phyloP scores from a whole-genome alignment of 2,888 invertebrate species.

The Meandrusa payeni region DNA sequence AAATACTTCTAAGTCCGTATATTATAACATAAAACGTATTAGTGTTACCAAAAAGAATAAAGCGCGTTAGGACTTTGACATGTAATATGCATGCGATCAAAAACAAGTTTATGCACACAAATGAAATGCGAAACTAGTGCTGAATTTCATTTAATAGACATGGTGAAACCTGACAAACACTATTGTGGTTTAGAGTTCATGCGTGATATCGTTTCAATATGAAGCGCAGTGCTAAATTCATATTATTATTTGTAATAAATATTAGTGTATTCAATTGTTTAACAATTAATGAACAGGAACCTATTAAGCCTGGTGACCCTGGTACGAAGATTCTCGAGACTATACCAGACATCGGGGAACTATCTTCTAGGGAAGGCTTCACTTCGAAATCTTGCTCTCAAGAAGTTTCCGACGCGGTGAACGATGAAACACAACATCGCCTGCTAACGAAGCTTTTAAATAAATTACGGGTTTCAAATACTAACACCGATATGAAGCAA shows the following conservation, averaged over 20 bases:
- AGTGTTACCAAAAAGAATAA: too few species aligned
- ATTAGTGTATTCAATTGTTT: slow-evolving; percentile 1
- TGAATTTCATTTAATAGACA: slow-evolving; percentile 10
- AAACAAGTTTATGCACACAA: slow-evolving; percentile 17
- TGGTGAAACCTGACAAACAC: background rate
- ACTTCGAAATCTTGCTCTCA: slow-evolving; percentile 4
- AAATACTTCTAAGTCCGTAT: too few species aligned
- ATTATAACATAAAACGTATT: too few species aligned
- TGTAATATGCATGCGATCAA: too few species aligned
- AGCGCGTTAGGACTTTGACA: too few species aligned
- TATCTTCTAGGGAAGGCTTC: background rate
- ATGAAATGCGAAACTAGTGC: slow-evolving; percentile 14
- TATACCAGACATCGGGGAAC: background rate
- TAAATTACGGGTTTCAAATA: background rate
- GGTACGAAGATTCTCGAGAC: slow-evolving; percentile 17
- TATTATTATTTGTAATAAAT: background rate
- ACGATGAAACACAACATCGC: background rate
- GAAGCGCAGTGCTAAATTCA: slow-evolving; percentile 4
- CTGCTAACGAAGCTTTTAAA: background rate
- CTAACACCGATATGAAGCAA: background rate
- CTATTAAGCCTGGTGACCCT: background rate
- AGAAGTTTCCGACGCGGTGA: slow-evolving; percentile 2
- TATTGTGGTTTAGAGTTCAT: background rate
- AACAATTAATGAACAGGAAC: slow-evolving; percentile 2
- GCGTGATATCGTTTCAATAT: slow-evolving; percentile 5